These are phyloP conservation scores for Porites divaricata DNA, from an alignment of 92 coral and sea anemone species.

Conservation along the genomic window DNA sequence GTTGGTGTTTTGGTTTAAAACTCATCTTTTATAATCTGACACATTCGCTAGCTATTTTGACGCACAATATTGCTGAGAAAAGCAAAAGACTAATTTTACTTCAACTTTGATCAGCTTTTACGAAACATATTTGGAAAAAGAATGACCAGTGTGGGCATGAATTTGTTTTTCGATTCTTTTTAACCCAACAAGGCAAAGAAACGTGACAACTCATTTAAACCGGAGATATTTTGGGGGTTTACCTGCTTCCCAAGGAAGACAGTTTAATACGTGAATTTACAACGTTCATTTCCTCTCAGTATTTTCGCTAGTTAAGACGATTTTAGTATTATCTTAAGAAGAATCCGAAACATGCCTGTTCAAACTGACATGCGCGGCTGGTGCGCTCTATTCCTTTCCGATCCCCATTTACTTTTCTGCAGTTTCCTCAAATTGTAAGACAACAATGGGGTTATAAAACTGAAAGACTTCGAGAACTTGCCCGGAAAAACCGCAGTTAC, in stretches of 20 bases:
- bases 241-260: slow-evolving; percentile 23
- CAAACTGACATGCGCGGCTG: background rate
- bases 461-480: no score
- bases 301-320: background rate
- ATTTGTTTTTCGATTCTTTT: no score
- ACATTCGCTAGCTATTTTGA: no score
- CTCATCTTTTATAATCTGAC: no score
- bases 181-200: background rate
- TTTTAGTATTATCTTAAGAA: background rate
- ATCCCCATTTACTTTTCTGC: no score
- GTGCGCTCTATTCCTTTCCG: no score
- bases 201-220: background rate
- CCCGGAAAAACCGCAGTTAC: no score
- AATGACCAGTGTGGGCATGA: background rate
- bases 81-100: background rate
- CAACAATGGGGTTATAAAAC: no score
- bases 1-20: no score
- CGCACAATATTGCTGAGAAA: no score
- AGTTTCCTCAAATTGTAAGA: no score
- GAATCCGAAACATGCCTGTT: background rate
- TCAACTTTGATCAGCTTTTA: background rate
- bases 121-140: background rate
- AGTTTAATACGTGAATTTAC: background rate
- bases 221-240: slow-evolving; percentile 12
- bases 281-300: background rate